phyloP scores from a whole-genome alignment of 2,113 vertebrate genomes.

The Harpagus bidentatus region DNA sequence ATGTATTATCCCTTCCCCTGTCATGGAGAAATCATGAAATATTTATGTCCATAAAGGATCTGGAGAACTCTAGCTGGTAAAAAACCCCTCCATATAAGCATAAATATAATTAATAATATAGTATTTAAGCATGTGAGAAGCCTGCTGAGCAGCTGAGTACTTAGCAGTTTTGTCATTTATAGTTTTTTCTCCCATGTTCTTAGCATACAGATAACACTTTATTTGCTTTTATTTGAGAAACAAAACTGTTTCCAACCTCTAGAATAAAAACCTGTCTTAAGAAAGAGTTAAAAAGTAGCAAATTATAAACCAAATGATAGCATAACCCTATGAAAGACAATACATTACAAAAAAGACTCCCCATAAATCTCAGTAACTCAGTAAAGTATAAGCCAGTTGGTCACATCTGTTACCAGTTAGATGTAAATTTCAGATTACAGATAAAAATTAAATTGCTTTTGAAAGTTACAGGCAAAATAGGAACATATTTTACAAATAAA shows the following conservation, averaged over 20 bases:
- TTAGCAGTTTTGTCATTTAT: neutral
- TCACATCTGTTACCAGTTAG: constrained; percentile 74
- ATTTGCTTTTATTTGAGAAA: neutral
- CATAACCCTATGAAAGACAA: constrained; percentile 62
- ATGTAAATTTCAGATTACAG: constrained; percentile 75
- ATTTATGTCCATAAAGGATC: neutral
- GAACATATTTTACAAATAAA: constrained; percentile 65
- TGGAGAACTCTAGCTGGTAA: neutral
- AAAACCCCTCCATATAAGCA: neutral
- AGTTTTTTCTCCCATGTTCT: neutral
- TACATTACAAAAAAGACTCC: constrained; percentile 47
- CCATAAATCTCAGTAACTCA: constrained; percentile 66
- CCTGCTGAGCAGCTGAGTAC: neutral
- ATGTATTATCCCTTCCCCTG: neutral
- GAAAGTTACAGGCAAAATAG: constrained; percentile 65
- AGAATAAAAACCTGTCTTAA: constrained; percentile 42
- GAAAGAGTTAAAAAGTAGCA: constrained; percentile 66
- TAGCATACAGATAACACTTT: neutral
- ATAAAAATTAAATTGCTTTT: constrained; percentile 70
- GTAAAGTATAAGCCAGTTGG: constrained; percentile 64
- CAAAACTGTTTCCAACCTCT: neutral
- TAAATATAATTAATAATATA: neutral
- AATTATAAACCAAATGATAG: constrained; percentile 65
- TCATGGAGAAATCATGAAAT: neutral
- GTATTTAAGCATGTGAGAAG: neutral